phyloP scores from a whole-genome alignment of 2,797 vertebrate species.

The Epinephelus malabaricus region DNA sequence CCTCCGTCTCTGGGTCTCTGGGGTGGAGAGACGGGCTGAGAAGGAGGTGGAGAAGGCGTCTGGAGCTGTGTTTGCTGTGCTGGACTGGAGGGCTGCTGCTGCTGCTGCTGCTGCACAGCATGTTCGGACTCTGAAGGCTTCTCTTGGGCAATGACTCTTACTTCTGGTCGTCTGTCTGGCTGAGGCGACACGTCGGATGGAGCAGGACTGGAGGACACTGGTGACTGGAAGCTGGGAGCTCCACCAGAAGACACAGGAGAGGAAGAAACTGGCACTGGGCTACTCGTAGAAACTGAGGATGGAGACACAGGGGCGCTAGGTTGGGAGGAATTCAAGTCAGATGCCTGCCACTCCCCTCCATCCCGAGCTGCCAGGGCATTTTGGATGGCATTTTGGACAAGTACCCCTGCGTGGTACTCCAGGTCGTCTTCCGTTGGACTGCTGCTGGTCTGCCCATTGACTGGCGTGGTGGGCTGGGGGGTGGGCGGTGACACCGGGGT shows the following conservation, averaged over 20 bases:
- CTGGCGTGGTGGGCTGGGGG: slow-evolving; percentile 88
- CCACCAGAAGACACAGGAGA: slow-evolving; percentile 74
- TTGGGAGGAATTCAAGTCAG: slow-evolving; percentile 66
- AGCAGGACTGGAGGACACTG: slow-evolving; percentile 82
- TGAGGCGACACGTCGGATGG: slow-evolving; percentile 68
- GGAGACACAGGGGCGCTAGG: slow-evolving; percentile 80
- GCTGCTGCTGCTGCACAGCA: background rate
- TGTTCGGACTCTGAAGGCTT: slow-evolving; percentile 39
- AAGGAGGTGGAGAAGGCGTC: slow-evolving; percentile 64
- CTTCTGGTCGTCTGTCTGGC: slow-evolving; percentile 54
- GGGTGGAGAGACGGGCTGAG: slow-evolving; percentile 76
- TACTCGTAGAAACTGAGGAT: slow-evolving; percentile 80
- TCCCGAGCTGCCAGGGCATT: slow-evolving; percentile 92
- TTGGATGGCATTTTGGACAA: slow-evolving; percentile 95
- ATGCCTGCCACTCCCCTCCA: slow-evolving; percentile 79
- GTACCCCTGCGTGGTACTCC: slow-evolving; percentile 92
- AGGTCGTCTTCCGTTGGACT: slow-evolving; percentile 88
- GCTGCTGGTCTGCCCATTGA: slow-evolving; percentile 84
- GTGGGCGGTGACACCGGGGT: slow-evolving; percentile 91
- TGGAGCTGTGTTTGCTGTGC: slow-evolving; percentile 42
- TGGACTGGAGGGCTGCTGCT: slow-evolving; percentile 44
- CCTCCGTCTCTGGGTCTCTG: slow-evolving; percentile 81
- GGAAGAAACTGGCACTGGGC: slow-evolving; percentile 74
- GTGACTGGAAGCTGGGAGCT: slow-evolving; percentile 68
- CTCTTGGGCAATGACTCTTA: slow-evolving; percentile 49